Evolutionary conservation across 2,888 invertebrate genomes (phyloP).

Genomic region (Diogma glabrata): DNA sequence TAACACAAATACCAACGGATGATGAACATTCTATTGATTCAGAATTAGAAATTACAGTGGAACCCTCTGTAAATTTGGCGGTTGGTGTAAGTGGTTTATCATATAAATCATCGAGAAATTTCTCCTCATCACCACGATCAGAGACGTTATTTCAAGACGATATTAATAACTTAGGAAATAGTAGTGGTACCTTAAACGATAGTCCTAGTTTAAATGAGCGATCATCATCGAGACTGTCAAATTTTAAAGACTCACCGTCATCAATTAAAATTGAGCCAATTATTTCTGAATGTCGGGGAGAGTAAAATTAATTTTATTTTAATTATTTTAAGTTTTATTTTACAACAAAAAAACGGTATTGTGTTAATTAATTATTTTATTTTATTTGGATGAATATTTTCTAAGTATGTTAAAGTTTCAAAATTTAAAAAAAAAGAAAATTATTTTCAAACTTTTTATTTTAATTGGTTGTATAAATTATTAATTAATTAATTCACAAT

Average conservation of each 20-base stretch:
- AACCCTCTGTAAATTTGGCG: constrained; percentile 38
- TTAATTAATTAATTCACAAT: too few relatives aligned
- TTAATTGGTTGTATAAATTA: too few relatives aligned
- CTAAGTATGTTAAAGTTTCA: too few relatives aligned
- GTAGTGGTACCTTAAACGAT: constrained; percentile 21
- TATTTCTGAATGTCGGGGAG: constrained; percentile 47
- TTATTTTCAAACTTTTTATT: too few relatives aligned
- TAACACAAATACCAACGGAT: neutral
- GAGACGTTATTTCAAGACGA: constrained; percentile 54
- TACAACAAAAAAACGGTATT: neutral
- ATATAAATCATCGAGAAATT: constrained; percentile 40
- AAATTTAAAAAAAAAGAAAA: too few relatives aligned
- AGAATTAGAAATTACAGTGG: constrained; percentile 53
- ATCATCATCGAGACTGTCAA: constrained; percentile 18
- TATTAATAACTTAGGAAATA: constrained; percentile 37
- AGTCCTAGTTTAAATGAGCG: constrained; percentile 32
- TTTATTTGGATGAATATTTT: too few relatives aligned
- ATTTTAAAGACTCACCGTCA: constrained; percentile 40
- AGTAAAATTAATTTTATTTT: constrained; percentile 29
- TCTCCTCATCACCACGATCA: constrained; percentile 42
- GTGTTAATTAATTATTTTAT: neutral
- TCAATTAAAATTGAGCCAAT: constrained; percentile 63
- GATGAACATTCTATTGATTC: constrained; percentile 50
- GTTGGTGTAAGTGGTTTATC: constrained; percentile 48
- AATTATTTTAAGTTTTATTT: neutral